Percentiles rank a stretch among this genome's conserved stretches.
Evolutionary conservation across 92 coral and sea anemone species (phyloP).

Genomic region (Palythoa caribaeorum): DNA sequence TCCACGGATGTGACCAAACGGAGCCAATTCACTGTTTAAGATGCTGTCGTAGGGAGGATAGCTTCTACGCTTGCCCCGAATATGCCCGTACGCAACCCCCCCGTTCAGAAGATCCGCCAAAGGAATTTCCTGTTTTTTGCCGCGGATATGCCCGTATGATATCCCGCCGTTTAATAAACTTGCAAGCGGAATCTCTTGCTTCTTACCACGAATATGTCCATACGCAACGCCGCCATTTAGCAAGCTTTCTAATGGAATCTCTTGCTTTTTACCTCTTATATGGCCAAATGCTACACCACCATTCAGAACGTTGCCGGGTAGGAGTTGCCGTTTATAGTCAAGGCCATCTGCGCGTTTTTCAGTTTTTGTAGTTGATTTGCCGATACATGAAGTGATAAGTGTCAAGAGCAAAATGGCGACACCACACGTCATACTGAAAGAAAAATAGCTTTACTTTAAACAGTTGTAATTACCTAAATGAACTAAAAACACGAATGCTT

Average conservation of each 20-base stretch:
- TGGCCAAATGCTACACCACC: slow-evolving; percentile 20
- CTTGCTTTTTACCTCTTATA: slow-evolving; percentile 34
- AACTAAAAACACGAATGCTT: background rate
- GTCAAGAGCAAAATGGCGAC: slow-evolving; percentile 16
- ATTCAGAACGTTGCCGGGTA: slow-evolving; percentile 1
- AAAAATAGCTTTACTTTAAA: background rate
- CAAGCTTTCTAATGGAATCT: slow-evolving; percentile 17
- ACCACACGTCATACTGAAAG: slow-evolving; percentile 27
- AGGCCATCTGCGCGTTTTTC: background rate
- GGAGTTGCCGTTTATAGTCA: slow-evolving; percentile 1
- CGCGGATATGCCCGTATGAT: slow-evolving; percentile 27
- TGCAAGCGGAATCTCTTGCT: slow-evolving; percentile 12
- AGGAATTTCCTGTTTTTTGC: slow-evolving; percentile 28
- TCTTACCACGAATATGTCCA: slow-evolving; percentile 38
- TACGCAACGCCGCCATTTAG: slow-evolving; percentile 16
- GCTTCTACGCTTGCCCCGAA: slow-evolving; percentile 10
- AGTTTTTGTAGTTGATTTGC: background rate
- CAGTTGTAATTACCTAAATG: background rate
- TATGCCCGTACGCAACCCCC: slow-evolving; percentile 25
- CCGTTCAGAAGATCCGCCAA: slow-evolving; percentile 4
- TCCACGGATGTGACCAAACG: slow-evolving; percentile 22
- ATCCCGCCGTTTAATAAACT: slow-evolving; percentile 22
- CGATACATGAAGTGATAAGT: slow-evolving; percentile 7
- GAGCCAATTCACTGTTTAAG: slow-evolving; percentile 1
- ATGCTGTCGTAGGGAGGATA: background rate